A percentile compares a stretch with the other conserved stretches of the same genome.
phyloP scores from a whole-genome alignment of 37 sponge, comb jelly and placozoan genomes.

The Oopsacas minuta region DNA sequence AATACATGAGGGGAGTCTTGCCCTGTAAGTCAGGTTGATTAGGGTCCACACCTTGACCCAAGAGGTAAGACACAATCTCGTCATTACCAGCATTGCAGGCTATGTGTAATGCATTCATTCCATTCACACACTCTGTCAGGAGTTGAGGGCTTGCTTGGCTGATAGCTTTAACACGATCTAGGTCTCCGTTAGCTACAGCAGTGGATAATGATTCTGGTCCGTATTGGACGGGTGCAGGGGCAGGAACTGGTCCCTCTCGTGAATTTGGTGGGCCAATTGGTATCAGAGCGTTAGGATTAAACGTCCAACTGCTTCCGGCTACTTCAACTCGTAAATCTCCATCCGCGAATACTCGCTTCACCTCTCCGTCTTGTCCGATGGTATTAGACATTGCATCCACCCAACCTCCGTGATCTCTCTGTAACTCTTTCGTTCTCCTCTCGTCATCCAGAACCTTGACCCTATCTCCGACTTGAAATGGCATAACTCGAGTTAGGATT shows the following conservation, averaged over 20 bases:
- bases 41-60: not conserved
- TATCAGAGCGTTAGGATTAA: conserved; percentile 7
- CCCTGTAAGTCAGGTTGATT: not conserved
- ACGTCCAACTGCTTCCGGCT: conserved; percentile 2
- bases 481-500: not conserved
- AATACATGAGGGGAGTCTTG: conserved; percentile 2
- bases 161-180: not conserved
- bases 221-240: not conserved
- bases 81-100: not conserved
- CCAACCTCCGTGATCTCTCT: not conserved
- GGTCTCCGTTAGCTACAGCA: not conserved
- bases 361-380: not conserved
- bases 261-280: not conserved
- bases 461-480: not conserved
- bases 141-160: not conserved
- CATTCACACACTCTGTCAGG: not conserved
- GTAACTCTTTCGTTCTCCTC: not conserved
- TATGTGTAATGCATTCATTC: not conserved
- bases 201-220: not conserved
- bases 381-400: not conserved
- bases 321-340: not conserved
- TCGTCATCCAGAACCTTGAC: not conserved
- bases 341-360: conserved; percentile 6
- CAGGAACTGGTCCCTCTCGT: not conserved
- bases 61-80: not conserved